A percentile compares a stretch with the other conserved stretches of the same genome.
phyloP scores from a whole-genome alignment of 2,797 vertebrate species.

The Agapornis canus region DNA sequence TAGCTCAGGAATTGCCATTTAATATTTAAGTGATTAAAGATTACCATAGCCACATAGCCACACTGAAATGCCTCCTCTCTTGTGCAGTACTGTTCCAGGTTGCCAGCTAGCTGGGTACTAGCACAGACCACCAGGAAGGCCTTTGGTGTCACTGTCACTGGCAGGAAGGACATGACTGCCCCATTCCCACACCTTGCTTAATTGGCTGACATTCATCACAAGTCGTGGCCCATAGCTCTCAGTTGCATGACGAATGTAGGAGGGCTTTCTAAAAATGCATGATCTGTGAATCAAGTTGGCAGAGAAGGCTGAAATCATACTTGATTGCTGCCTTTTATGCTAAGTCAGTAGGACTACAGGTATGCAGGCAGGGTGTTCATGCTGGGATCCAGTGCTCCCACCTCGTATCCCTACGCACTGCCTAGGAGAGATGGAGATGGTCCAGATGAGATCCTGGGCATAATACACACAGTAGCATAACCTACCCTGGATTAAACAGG shows the following conservation, averaged over 20 bases:
- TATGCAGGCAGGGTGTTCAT: neutral
- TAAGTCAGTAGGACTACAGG: neutral
- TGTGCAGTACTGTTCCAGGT: neutral
- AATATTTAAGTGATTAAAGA: neutral
- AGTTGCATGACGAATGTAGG: neutral
- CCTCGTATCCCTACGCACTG: neutral
- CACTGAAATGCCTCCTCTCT: neutral
- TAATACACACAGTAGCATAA: neutral
- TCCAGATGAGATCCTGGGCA: neutral
- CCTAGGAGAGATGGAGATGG: neutral
- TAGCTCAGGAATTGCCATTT: neutral
- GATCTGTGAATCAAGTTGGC: neutral
- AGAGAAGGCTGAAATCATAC: neutral
- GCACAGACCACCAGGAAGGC: fast-evolving
- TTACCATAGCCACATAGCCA: neutral
- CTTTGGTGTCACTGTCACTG: neutral
- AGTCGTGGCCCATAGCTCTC: neutral
- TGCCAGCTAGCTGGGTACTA: neutral
- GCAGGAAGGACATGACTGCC: neutral
- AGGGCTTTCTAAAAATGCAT: neutral
- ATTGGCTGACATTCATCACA: neutral
- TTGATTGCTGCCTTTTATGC: neutral
- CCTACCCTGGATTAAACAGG: neutral
- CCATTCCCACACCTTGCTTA: neutral
- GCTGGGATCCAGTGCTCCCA: neutral